Conservation (phyloP, 1,140 invertebrate genomes). For the Delia radicum region DNA sequence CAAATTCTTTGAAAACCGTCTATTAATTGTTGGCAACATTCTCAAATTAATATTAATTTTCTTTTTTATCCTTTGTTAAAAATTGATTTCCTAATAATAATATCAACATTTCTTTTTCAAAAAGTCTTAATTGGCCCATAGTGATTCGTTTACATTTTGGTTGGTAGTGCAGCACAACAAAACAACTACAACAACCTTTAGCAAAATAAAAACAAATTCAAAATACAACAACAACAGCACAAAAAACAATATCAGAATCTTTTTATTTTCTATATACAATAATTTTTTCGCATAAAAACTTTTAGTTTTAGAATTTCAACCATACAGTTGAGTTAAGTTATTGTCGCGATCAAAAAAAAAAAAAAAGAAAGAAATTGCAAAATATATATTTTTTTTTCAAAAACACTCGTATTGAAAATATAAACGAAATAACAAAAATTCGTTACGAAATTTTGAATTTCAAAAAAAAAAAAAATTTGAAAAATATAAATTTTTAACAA, state of each 20-base stretch:
- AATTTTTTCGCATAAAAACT: constrained; percentile 19
- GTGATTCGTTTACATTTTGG: no score
- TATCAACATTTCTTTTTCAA: no score
- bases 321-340: constrained; percentile 9
- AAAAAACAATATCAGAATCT: not conserved
- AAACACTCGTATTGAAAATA: not conserved
- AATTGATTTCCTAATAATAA: no score
- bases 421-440: not conserved
- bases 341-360: not conserved
- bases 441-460: not conserved
- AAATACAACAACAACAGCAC: not conserved
- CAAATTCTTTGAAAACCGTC: no score
- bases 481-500: not conserved
- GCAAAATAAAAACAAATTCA: not conserved
- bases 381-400: not conserved
- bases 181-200: not conserved
- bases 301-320: constrained; percentile 21
- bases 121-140: no score
- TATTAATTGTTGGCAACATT: no score
- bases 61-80: no score
- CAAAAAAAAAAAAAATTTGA: not conserved
- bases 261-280: not conserved
- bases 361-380: not conserved
- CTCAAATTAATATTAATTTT: no score
- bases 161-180: not conserved